Percentiles rank a stretch among this genome's conserved stretches.
phyloP scores from a whole-genome alignment of 2,888 invertebrate species.

The Chironomus riparius region DNA sequence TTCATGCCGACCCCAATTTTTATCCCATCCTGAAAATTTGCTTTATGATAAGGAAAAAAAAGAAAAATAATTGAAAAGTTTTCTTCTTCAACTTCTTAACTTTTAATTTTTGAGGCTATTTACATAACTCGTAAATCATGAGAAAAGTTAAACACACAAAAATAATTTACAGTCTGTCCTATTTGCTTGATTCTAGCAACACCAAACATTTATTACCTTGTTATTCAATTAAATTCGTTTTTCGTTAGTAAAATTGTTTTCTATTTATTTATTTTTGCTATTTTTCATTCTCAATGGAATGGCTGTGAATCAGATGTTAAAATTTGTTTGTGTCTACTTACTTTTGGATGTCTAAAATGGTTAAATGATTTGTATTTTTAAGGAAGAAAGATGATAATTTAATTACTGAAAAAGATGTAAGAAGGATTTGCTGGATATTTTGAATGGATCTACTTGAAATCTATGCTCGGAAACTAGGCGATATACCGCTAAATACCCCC shows the following conservation, averaged over 20 bases:
- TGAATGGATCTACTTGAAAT: no score
- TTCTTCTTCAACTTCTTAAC: background rate
- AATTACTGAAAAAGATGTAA: no score
- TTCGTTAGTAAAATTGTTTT: background rate
- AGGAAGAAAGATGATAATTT: no score
- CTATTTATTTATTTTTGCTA: background rate
- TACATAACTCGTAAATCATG: background rate
- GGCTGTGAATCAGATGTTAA: no score
- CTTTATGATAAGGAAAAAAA: background rate
- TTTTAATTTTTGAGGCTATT: background rate
- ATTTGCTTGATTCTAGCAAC: background rate
- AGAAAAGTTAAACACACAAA: background rate
- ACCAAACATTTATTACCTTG: background rate
- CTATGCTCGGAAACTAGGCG: no score
- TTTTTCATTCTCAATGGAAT: background rate
- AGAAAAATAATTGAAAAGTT: conserved; percentile 4
- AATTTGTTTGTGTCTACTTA: no score
- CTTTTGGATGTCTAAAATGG: no score
- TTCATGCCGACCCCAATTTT: background rate
- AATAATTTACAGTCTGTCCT: background rate
- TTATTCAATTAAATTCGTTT: no score
- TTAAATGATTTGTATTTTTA: no score
- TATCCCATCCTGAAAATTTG: background rate
- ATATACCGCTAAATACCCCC: no score
- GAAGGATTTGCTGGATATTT: no score